phyloP scores from a whole-genome alignment of 2,113 vertebrate genomes.

The Paramisgurnus dabryanus region DNA sequence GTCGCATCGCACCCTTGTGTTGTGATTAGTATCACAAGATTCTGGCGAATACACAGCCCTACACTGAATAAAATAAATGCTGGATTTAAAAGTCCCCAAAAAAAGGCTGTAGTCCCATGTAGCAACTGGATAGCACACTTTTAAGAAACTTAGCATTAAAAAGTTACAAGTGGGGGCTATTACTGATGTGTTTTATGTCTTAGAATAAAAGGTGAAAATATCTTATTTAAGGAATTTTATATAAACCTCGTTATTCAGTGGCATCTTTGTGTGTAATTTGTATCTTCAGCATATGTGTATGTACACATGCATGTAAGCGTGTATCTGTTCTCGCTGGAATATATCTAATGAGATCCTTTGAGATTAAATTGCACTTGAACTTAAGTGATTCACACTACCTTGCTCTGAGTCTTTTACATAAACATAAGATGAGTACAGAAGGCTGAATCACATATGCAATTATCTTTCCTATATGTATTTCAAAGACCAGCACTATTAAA shows the following conservation, averaged over 20 bases:
- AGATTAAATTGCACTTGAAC: constrained; percentile 49
- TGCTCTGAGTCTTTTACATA: constrained; percentile 24
- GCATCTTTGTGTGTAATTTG: neutral
- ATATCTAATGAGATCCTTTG: constrained; percentile 15
- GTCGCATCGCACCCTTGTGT: no score
- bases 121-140: no score
- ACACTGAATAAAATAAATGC: no score
- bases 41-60: no score
- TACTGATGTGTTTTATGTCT: no score
- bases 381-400: constrained; percentile 45
- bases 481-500: neutral
- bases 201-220: no score
- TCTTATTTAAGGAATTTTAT: neutral
- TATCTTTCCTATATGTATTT: neutral
- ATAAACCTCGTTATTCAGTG: neutral
- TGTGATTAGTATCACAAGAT: no score
- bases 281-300: neutral
- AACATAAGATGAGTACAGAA: constrained; percentile 6
- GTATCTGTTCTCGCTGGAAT: constrained; percentile 6
- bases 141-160: no score
- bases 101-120: no score
- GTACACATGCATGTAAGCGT: neutral
- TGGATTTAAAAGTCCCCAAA: no score
- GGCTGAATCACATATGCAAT: neutral
- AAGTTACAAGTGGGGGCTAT: no score